A percentile compares a stretch with the other conserved stretches of the same genome.
phyloP scores from a whole-genome alignment of 1,140 invertebrate genomes.

The Pseudoatta argentina region DNA sequence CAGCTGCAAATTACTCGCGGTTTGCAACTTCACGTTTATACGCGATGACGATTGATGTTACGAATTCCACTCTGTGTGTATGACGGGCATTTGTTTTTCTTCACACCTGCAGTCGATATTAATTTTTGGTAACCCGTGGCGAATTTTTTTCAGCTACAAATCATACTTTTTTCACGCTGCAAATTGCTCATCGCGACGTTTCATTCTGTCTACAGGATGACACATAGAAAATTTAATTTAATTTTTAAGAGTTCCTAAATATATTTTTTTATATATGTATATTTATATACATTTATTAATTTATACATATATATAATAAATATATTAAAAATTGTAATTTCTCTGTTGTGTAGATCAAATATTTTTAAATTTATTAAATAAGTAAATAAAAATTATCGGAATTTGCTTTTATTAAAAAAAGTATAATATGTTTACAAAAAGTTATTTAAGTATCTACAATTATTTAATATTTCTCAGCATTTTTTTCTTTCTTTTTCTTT shows the following conservation, averaged over 20 bases:
- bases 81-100: slow-evolving; percentile 23
- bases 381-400: not conserved
- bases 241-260: not conserved
- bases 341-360: not conserved
- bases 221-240: not conserved
- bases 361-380: not conserved
- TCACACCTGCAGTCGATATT: not conserved
- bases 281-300: not conserved
- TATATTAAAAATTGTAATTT: slow-evolving; percentile 11
- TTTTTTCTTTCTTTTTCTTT: too few species aligned
- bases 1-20: slow-evolving; percentile 27
- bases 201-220: not conserved
- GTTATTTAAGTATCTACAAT: too few species aligned
- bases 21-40: not conserved
- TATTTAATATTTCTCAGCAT: too few species aligned
- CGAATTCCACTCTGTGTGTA: slow-evolving; percentile 9
- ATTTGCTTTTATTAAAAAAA: too few species aligned
- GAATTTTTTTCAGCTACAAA: not conserved
- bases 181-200: not conserved
- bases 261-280: too few species aligned
- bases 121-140: not conserved
- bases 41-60: not conserved
- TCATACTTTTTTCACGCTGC: not conserved
- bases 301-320: not conserved
- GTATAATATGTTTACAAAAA: too few species aligned